Evolutionary conservation across 2,797 vertebrate genomes (phyloP).

Genomic region (Pipistrellus pipistrellus): DNA sequence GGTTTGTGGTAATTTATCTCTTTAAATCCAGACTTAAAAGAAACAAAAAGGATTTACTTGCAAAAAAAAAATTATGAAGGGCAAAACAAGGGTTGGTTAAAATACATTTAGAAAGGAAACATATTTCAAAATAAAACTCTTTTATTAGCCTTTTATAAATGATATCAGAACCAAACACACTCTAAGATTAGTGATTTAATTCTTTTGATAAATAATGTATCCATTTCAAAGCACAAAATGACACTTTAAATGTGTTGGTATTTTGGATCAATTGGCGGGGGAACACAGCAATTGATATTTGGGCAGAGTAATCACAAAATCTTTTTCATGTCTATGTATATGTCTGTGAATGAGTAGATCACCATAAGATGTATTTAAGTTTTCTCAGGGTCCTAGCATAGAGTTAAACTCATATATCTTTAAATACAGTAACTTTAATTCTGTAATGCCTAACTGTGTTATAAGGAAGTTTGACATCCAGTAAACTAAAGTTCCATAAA

Average conservation of each 20-base stretch:
- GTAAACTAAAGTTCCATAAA: neutral
- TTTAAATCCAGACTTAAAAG: neutral
- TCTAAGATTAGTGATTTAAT: neutral
- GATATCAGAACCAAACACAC: neutral
- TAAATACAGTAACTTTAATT: neutral
- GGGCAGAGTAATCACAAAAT: neutral
- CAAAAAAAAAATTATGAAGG: neutral
- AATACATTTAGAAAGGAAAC: neutral
- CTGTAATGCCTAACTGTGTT: neutral
- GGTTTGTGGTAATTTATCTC: conserved; percentile 35
- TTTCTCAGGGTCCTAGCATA: neutral
- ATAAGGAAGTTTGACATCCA: conserved; percentile 13
- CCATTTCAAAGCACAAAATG: conserved; percentile 2
- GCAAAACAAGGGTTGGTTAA: neutral
- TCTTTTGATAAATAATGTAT: neutral
- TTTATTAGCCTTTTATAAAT: neutral
- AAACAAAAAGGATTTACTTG: neutral
- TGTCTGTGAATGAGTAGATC: neutral
- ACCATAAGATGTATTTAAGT: neutral
- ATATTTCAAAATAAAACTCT: conserved; percentile 15
- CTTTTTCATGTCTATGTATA: too few species aligned
- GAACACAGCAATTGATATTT: neutral
- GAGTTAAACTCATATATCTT: neutral
- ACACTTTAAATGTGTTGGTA: neutral
- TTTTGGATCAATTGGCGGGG: neutral